Conservation (phyloP, 2,888 invertebrate genomes). For the Tachina fera region DNA sequence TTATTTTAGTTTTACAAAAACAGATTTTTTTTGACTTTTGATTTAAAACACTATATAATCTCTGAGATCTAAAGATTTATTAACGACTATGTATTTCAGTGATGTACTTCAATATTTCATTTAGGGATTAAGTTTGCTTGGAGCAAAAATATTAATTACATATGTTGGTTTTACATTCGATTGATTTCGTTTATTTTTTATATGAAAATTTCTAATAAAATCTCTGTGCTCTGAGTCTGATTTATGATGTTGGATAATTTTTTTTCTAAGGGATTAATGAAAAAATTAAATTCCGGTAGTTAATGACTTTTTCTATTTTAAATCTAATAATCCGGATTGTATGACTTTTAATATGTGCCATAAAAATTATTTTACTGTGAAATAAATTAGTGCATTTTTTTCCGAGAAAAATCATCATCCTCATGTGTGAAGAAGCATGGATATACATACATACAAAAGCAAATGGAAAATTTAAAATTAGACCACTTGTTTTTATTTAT, state of each 20-base stretch:
- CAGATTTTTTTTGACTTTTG: slow-evolving; percentile 1
- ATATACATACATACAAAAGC: too few species aligned
- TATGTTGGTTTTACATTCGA: slow-evolving; percentile 16
- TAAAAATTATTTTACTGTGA: background rate
- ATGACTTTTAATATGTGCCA: background rate
- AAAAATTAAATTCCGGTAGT: slow-evolving; percentile 44
- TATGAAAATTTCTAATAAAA: background rate
- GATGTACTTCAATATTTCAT: slow-evolving; percentile 28
- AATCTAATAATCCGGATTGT: background rate
- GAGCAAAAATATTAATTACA: background rate
- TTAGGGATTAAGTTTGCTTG: slow-evolving; percentile 39
- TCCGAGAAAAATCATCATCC: too few species aligned
- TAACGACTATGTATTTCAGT: slow-evolving; percentile 14
- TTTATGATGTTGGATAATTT: slow-evolving; percentile 56
- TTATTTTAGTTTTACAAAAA: slow-evolving; percentile 9
- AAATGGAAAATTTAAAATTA: too few species aligned
- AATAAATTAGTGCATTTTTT: too few species aligned
- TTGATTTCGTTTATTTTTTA: slow-evolving; percentile 3
- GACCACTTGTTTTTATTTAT: too few species aligned
- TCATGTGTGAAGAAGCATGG: too few species aligned
- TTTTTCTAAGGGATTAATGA: background rate
- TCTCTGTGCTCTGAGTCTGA: slow-evolving; percentile 56
- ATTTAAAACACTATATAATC: slow-evolving; percentile 20
- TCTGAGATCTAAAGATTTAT: slow-evolving; percentile 29
- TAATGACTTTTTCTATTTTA: slow-evolving; percentile 1